Evolutionary conservation across 2,888 invertebrate genomes (phyloP), one percentile per base, ranked within the genome.

Genomic region (Hedychridium roseum): DNA sequence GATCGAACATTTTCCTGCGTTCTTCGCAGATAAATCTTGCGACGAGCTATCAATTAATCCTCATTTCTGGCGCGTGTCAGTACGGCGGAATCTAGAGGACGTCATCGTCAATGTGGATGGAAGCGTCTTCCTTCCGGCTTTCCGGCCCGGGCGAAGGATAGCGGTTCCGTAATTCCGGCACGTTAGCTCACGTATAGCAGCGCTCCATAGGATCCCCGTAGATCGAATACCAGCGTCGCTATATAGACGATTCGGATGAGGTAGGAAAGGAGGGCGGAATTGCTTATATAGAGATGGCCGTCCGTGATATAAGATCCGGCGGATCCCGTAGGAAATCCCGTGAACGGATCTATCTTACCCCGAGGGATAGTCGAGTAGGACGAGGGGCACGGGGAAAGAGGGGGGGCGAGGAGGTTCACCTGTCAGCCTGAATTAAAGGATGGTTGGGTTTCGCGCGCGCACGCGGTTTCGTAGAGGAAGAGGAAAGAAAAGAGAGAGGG

Each of bases 351-450:
- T 76, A 75, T 78, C 78, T 78, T 76, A 77, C 72, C 78, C 77
- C 74, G 73, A 77, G 78, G 78, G 78, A 77, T 76, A 69, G 66
- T 68, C n/a, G 39, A 27, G 50, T 48, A 40, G 28, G 46, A 46
- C 48, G 41, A 40, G 60, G 27, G 68, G 60, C 64, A 58, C 64
- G 64, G 67, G 70, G 34, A 14, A 16, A 35, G 49, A 58, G 52
- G 54, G 58, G 46, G 61, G 55, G 66, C 51, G 75, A 67, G 71
- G 77, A 63, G 70, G 67, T 71, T 71, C 81, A 82, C 83, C 82
- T 82, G 82, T 82, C 83, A 82, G 79, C 73, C 78, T 77, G 82
- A 82, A 83, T 83, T 83, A 82, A 83, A 82, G 83, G 80, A 82
- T 82, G 81, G 81, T 72, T 66, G 74, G 68, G 66, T 71, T n/a